phyloP scores from a whole-genome alignment of 1,140 invertebrate species.

The Papilio polytes region DNA sequence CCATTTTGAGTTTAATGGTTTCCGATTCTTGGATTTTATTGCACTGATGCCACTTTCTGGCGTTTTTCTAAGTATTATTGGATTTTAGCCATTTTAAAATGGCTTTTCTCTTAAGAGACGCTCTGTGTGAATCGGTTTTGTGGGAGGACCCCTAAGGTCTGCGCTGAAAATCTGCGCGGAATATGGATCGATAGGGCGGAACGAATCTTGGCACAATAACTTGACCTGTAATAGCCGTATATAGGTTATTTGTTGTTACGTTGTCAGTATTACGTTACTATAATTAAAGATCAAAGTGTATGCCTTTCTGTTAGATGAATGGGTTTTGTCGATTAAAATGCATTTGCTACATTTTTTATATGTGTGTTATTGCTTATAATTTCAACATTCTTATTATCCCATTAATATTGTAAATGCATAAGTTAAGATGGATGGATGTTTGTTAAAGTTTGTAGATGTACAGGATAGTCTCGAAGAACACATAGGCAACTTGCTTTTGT shows the following conservation, averaged over 20 bases:
- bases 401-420: too few relatives aligned
- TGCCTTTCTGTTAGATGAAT: not conserved
- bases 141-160: conserved; percentile 14
- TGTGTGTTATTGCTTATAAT: not conserved
- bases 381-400: too few relatives aligned
- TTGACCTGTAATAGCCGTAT: conserved; percentile 40
- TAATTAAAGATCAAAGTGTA: not conserved
- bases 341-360: not conserved
- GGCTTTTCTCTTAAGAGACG: conserved; percentile 64
- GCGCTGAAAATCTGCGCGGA: conserved; percentile 64
- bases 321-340: not conserved
- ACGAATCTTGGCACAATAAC: conserved; percentile 48
- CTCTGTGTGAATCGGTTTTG: conserved; percentile 51
- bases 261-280: not conserved
- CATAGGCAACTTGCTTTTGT: too few relatives aligned
- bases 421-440: too few relatives aligned
- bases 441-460: too few relatives aligned
- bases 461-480: too few relatives aligned
- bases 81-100: conserved; percentile 60
- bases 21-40: conserved; percentile 44
- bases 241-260: conserved; percentile 35
- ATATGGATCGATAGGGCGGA: conserved; percentile 65
- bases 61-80: conserved; percentile 43
- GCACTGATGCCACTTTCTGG: conserved; percentile 27
- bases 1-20: conserved; percentile 48